Evolutionary conservation across 2,113 vertebrate species (phyloP), one percentile per base, ranked within the genome.

Genomic region (Lethenteron reissneri): DNA sequence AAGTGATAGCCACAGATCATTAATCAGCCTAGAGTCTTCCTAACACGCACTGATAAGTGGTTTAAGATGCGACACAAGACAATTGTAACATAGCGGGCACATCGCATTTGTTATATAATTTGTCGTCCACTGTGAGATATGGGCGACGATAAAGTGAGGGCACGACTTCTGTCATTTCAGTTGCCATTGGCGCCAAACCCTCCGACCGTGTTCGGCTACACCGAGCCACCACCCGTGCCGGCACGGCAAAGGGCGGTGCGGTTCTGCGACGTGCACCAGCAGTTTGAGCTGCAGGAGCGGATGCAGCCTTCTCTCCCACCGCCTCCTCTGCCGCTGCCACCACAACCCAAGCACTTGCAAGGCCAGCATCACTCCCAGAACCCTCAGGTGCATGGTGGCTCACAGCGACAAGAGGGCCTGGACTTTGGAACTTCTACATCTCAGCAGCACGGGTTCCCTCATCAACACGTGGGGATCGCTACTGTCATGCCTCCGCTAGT

Each of bases 251-350:
- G 64, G n/a, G n/a, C 64, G 9, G 64, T 68, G n/a, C 64, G 64
- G n/a, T 68, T 68, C 11, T 68, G 64, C 25, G 64, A 68, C 25
- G 64, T 68, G n/a, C 64, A 68, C 64, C 64, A 68, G 64, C 64
- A 68, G 10, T 68, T 68, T 68, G 64, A 68, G 64, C 64, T 68
- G n/a, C 64, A 68, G 10, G 64, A 68, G 25, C n/a, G 64, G 25
- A 10, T 11, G 25, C 64, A 68, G 64, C n/a, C 64, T 25, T 25
- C 64, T 17, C 64, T 25, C n/a, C n/a, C n/a, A 11, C 64, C 64
- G n/a, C 64, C 64, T 10, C n/a, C 64, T 10, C 64, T 25, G 64
- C n/a, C 64, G 25, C n/a, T 68, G 64, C 25, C 64, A 68, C 64
- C n/a, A 11, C 64, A n/a, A 68, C 25, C 64, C 64, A 17, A n/a